Base-by-base conservation (phyloP, 2,113 vertebrate species). In the Ciconia stormi region DNA sequence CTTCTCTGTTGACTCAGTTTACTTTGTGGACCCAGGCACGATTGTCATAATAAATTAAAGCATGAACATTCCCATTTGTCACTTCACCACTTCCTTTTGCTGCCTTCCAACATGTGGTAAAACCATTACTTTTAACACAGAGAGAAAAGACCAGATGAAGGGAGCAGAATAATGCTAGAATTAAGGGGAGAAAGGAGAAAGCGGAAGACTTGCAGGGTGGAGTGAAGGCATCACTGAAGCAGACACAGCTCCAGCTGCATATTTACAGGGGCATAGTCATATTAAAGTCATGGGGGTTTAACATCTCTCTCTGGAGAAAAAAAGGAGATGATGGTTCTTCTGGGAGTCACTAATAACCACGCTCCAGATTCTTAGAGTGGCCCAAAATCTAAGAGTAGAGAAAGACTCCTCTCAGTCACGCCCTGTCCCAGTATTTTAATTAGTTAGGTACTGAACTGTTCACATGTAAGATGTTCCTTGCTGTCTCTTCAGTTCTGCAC, bases 1-100 rank as follows among this genome's bases (percentile, higher is more conserved):
- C 70, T 80, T 53, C 93, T 97, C 94, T 97, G 87, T 96, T 96
- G 97, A 96, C 97, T 97, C 93, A 82, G 95, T 96, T 97, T 97
- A 93, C 96, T 97, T 97, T 93, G 96, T 90, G 93, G 87, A 95
- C 93, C 87, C 38, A 0, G 94, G 89, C 93, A 91, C 0, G 53
- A 95, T 66, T 95, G 91, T 94, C 87, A 82, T 83, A 95, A 96
- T 97, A 96, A 97, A 97, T 97, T 97, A 96, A 94, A 94, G 94
- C 93, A 91, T 88, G 94, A 94, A 89, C 90, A 59, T 94, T 97
- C 94, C 93, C 87, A 96, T 95, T 97, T 96, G 93, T 97, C 97
- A 97, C 94, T 97, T 97, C 93, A 97, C 87, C 91, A 84, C 97
- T 97, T 97, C 93, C 96, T 96, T 82, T 91, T 63, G 77, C 67